Base-by-base conservation (phyloP, 2,113 vertebrate species). In the Hemicordylus capensis region DNA sequence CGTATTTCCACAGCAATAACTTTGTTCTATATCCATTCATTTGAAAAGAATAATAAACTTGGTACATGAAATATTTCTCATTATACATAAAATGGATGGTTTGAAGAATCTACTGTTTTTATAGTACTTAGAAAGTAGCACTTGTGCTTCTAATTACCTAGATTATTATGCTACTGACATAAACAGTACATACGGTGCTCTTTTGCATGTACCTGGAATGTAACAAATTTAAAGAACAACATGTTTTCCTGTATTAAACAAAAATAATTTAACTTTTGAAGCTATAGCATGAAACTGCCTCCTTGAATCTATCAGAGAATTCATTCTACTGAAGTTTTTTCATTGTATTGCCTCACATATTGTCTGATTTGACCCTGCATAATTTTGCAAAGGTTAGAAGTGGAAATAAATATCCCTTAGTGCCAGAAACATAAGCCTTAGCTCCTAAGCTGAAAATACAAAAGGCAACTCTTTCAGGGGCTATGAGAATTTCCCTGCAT, bases 1-100 rank as follows among this genome's bases (percentile, higher is more conserved):
- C 96, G 99, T 97, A 82, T 78, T 61, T 56, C 17, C 0, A 0
- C 51, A 10, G 24, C 39, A 63, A 4, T 66, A 9, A 12, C 26
- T 26, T 70, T 70, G 14, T 58, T 4, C 66, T 70, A 15, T 70
- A 26, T 42, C 17, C 26, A 20, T 12, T 59, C 17, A 42, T 72
- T 54, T 44, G 67, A 44, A 72, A 70, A 56, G 20, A 66, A 54
- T 39, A 54, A 54, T 31, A 44, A 78, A 46, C 26, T 0, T 1
- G 37, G 19, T 10, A 6, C 12, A 15, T 56, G 48, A 70, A 37
- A 46, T 48, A n/a, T 34, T 59, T 48, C 39, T 28, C 39, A 70
- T 5, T 42, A n/a, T 56, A 39, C 17, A 84, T 34, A 28, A 48
- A 59, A 74, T 24, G 70, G 5, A 28, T 17, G 22, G 31, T 34